Conservation (phyloP, 2,113 vertebrate genomes). For the Heloderma charlesbogerti region DNA sequence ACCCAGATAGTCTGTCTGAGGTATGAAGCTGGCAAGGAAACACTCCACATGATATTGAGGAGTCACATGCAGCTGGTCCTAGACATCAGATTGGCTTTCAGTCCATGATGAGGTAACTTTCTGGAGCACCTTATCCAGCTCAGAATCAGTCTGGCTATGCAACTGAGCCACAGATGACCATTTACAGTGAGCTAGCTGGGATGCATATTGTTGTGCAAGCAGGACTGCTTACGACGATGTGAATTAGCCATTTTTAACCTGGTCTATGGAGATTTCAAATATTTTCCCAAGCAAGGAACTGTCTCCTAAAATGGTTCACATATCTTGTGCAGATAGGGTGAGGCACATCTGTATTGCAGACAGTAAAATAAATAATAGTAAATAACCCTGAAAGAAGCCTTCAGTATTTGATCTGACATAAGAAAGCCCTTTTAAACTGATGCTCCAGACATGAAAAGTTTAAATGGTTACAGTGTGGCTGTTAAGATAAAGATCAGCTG, state of each 20-base stretch:
- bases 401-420: neutral
- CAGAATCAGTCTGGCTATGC: neutral
- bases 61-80: neutral
- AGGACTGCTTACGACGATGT: neutral
- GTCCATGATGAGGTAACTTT: neutral
- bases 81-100: neutral
- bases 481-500: constrained; percentile 51
- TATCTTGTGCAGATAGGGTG: neutral
- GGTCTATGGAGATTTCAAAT: neutral
- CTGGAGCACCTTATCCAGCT: neutral
- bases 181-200: neutral
- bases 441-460: neutral
- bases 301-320: neutral
- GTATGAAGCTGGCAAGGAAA: neutral
- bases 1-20: neutral
- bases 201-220: neutral
- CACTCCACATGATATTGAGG: neutral
- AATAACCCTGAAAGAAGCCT: neutral
- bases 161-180: neutral
- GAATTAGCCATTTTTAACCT: neutral
- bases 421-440: constrained; percentile 15
- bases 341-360: neutral
- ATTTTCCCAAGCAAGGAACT: neutral
- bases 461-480: constrained; percentile 50
- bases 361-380: constrained; percentile 12